Evolutionary conservation across 2,797 vertebrate species (phyloP).

Genomic region (Hemibagrus guttatus): DNA sequence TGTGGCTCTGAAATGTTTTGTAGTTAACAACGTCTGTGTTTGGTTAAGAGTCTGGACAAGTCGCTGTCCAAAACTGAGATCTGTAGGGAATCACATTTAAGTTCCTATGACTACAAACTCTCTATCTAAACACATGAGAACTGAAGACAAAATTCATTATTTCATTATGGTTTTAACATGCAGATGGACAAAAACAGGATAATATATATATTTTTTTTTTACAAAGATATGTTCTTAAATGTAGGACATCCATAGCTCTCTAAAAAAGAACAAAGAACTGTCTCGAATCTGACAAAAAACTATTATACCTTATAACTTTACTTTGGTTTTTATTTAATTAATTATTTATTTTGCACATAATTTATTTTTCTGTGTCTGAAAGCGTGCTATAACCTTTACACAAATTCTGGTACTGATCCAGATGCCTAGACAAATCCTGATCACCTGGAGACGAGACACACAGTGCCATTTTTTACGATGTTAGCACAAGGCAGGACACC

Average conservation of each 20-base stretch:
- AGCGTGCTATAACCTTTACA: conserved; percentile 35
- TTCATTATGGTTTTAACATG: background rate
- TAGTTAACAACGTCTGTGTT: conserved; percentile 28
- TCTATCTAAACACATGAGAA: background rate
- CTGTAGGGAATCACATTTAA: background rate
- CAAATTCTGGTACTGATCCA: conserved; percentile 39
- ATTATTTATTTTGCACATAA: background rate
- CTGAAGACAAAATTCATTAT: background rate
- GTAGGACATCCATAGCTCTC: background rate
- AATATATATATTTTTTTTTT: background rate
- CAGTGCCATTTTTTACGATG: background rate
- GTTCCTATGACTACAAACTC: background rate
- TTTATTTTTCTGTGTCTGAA: background rate
- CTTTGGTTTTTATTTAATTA: background rate
- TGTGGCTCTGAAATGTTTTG: conserved; percentile 10
- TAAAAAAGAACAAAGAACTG: background rate
- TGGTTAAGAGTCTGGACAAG: conserved; percentile 25
- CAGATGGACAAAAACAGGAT: background rate
- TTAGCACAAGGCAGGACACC: conserved; percentile 16
- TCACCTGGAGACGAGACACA: background rate
- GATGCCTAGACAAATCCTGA: background rate
- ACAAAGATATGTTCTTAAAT: background rate
- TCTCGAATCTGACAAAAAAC: background rate
- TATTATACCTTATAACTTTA: background rate
- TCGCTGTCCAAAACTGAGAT: background rate